Conservation (phyloP, 2,113 vertebrate genomes). For the Enhydra lutris region DNA sequence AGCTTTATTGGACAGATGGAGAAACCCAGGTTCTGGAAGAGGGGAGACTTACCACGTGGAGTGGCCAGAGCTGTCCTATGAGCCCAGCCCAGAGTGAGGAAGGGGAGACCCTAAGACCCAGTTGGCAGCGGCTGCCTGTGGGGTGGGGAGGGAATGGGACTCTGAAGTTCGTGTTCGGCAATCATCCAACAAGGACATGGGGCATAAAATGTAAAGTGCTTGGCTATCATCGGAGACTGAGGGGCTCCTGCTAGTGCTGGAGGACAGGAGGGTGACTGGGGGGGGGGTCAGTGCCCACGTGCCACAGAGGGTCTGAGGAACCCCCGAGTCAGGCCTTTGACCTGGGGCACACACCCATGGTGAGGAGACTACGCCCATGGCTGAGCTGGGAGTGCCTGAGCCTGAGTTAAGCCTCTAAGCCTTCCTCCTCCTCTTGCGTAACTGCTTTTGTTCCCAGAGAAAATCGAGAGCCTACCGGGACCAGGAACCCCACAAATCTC, state of each 20-base stretch:
- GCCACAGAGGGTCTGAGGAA: background rate
- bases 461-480: slow-evolving; percentile 9
- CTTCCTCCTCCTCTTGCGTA: slow-evolving; percentile 29
- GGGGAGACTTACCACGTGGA: background rate
- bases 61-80: background rate
- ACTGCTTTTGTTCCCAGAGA: slow-evolving; percentile 49
- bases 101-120: background rate
- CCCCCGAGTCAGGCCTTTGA: background rate
- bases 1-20: background rate
- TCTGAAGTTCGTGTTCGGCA: background rate
- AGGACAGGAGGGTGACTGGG: background rate
- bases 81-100: background rate
- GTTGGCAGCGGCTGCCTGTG: background rate
- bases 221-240: background rate
- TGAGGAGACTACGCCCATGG: background rate
- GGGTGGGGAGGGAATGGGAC: too few species aligned
- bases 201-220: background rate
- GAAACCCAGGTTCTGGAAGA: background rate
- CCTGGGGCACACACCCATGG: background rate
- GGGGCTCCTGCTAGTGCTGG: background rate
- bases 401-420: slow-evolving; percentile 15
- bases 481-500: slow-evolving; percentile 30
- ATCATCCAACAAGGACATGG: too few species aligned
- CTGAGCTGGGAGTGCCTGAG: background rate
- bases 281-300: background rate